phyloP scores from a whole-genome alignment of 2,797 vertebrate species.

The Vireo griseus region DNA sequence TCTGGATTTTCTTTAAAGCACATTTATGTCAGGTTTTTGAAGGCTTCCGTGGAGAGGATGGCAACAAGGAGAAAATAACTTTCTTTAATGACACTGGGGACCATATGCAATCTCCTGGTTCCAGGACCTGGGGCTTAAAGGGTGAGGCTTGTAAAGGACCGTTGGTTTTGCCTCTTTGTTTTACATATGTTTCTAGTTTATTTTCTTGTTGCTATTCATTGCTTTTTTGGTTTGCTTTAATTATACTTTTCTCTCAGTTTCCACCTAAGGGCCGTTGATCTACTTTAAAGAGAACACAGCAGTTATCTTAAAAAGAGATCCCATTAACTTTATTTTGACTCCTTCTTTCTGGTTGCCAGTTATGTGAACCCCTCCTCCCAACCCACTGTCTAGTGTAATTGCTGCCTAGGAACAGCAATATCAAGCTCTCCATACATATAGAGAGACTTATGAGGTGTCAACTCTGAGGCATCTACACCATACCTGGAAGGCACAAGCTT shows the following conservation, averaged over 20 bases:
- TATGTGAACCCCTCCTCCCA: background rate
- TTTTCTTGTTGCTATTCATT: background rate
- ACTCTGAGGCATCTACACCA: background rate
- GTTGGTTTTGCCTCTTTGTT: background rate
- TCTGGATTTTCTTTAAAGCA: background rate
- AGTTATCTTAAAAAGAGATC: background rate
- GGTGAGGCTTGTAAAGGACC: background rate
- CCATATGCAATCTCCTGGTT: background rate
- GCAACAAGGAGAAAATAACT: background rate
- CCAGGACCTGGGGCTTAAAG: background rate
- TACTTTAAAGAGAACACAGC: background rate
- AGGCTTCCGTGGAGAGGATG: background rate
- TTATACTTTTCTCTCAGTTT: background rate
- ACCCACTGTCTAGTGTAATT: background rate
- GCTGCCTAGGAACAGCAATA: background rate
- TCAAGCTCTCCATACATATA: background rate
- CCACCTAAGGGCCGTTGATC: background rate
- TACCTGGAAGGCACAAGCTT: conserved; percentile 27
- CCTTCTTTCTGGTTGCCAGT: background rate
- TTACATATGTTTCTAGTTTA: background rate
- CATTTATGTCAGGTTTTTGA: background rate
- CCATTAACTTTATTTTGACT: background rate
- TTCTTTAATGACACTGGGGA: background rate
- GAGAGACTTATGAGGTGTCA: background rate
- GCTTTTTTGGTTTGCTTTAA: background rate